These are phyloP conservation scores for Drosophila pectinifera DNA, from an alignment of 1,140 invertebrate species.

Conservation along the genomic window DNA sequence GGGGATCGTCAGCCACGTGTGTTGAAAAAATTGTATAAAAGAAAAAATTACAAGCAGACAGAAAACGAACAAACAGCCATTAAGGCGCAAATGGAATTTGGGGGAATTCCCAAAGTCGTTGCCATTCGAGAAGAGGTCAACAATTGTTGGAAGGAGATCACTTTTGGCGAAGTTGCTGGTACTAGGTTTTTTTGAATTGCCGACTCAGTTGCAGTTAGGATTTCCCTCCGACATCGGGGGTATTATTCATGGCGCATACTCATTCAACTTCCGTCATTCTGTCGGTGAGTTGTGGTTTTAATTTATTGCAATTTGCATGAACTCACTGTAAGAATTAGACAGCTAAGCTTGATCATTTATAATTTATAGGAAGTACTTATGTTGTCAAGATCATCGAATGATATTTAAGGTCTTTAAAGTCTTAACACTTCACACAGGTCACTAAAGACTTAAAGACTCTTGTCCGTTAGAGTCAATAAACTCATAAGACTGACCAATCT, in stretches of 20 bases:
- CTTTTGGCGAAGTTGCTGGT: neutral
- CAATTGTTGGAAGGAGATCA: conserved; percentile 28
- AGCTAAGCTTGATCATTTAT: neutral
- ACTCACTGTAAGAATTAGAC: conserved; percentile 21
- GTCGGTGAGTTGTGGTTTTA: conserved; percentile 5
- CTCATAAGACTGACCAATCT: neutral
- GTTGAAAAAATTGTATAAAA: conserved; percentile 15
- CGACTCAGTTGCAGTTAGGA: conserved; percentile 23
- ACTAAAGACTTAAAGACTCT: neutral
- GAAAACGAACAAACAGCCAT: conserved; percentile 13
- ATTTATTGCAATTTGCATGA: conserved; percentile 33
- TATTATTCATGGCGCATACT: conserved; percentile 19
- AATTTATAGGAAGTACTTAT: conserved; percentile 13
- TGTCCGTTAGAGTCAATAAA: conserved; percentile 4
- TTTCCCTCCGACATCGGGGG: conserved; percentile 15
- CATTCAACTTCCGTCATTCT: conserved; percentile 28
- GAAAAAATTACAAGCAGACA: conserved; percentile 2
- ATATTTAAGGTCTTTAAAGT: neutral
- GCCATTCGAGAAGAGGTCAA: conserved; percentile 36
- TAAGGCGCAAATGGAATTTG: conserved; percentile 32
- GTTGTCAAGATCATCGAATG: neutral
- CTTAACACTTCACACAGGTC: too few species aligned
- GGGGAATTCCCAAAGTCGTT: conserved; percentile 20
- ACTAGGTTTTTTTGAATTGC: conserved; percentile 23
- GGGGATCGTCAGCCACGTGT: conserved; percentile 58